Base-by-base conservation (phyloP, 2,113 vertebrate species). In the Sebastes fasciatus region DNA sequence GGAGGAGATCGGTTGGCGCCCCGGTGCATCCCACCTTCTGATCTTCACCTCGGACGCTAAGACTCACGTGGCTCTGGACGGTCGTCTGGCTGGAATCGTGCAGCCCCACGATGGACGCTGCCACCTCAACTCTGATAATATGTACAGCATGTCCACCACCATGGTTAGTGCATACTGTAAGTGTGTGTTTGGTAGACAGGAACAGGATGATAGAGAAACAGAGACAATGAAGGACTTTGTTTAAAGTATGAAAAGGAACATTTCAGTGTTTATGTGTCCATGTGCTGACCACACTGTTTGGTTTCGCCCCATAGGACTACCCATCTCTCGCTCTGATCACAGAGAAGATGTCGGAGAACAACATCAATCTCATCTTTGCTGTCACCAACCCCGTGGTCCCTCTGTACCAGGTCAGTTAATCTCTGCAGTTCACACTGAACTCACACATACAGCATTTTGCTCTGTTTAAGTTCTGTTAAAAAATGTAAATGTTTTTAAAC, bases 331-430 rank as follows among this genome's bases (percentile, higher is more conserved):
- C 98, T 16, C 91, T 99, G 90, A 96, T 99, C 95, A 98, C 97
- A 1, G 98, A 99, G 91, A 99, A 99, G 90, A 97, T 99, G 86
- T 98, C 98, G 0, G 96, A 99, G 91, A 99, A 99, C 93, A 99
- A 99, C 81, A 99, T 99, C 91, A 98, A 99, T 88, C 94, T 99
- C 88, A 98, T 99, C 87, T 99, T 99, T 93, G 98, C 98, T 5
- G 98, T 99, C 88, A 99, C 98, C 0, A 91, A 94, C 51, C 86
- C 80, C 0, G 97, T 99, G 62, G 95, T 96, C 57, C 90, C 73
- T 4, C 96, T 99, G 45, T 99, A 99, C 86, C 96, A 97, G 97
- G 98, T 99, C 94, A 93, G 91, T 34, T 34, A n/a, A 79, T 16
- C 23, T 21, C 63, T 49, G 51, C 63, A 13, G 4, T 14, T 75